These are phyloP conservation scores for Drosophila saltans DNA, from an alignment of 1,140 invertebrate genomes.

Conservation along the genomic window DNA sequence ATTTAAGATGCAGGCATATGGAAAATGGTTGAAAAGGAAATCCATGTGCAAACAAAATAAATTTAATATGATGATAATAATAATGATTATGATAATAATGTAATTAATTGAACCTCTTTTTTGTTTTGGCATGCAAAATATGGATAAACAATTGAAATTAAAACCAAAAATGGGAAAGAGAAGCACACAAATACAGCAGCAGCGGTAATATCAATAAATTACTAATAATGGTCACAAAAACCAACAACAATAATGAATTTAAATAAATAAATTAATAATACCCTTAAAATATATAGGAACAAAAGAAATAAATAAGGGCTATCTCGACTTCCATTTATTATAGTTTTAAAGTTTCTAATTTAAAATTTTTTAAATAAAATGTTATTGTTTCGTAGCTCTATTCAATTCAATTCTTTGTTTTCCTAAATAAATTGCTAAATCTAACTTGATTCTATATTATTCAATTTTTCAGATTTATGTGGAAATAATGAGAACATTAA, in stretches of 20 bases:
- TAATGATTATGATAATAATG: constrained; percentile 30
- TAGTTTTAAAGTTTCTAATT: no score
- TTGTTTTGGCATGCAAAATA: constrained; percentile 1
- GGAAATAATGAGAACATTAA: no score
- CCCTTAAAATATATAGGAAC: background rate
- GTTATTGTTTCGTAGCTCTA: no score
- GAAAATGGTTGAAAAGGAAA: constrained; percentile 6
- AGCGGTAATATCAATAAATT: background rate
- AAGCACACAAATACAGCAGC: background rate
- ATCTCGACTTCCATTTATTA: no score
- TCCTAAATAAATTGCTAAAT: no score
- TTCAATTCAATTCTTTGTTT: no score
- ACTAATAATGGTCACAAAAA: background rate
- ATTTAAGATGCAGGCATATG: constrained; percentile 37
- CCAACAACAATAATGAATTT: background rate
- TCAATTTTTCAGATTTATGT: no score
- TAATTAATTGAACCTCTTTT: constrained; percentile 39
- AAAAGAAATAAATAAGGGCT: background rate
- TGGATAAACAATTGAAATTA: constrained; percentile 14
- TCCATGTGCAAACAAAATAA: constrained; percentile 7
- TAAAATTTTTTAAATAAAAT: no score
- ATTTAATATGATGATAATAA: constrained; percentile 33
- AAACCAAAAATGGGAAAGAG: constrained; percentile 20
- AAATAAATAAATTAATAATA: background rate
- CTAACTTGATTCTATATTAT: no score